Evolutionary conservation across 2,888 invertebrate genomes (phyloP).

Genomic region (Cyaniris semiargus): DNA sequence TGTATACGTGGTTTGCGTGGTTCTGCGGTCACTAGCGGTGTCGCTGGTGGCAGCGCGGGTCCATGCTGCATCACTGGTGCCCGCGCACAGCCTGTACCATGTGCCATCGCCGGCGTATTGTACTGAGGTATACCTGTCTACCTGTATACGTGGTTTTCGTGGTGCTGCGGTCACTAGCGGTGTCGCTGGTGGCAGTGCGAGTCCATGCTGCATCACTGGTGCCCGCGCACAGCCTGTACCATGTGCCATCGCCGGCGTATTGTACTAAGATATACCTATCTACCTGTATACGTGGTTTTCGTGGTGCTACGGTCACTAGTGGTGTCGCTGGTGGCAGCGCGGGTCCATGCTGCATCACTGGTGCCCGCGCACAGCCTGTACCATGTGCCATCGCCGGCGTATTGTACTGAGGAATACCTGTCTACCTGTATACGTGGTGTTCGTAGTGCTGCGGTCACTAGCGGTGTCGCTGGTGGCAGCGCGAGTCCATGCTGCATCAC

Average conservation of each 20-base stretch:
- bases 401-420: slow-evolving; percentile 77
- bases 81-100: too few species aligned
- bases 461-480: too few species aligned
- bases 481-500: too few species aligned
- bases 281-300: slow-evolving; percentile 32
- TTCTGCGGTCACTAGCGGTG: too few species aligned
- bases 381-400: slow-evolving; percentile 75
- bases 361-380: slow-evolving; percentile 73
- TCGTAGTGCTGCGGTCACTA: too few species aligned
- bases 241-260: slow-evolving; percentile 76
- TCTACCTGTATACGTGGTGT: neutral
- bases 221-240: slow-evolving; percentile 73
- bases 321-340: slow-evolving; percentile 78
- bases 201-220: slow-evolving; percentile 74
- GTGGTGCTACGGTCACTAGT: slow-evolving; percentile 60
- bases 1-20: too few species aligned
- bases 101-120: too few species aligned
- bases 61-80: too few species aligned
- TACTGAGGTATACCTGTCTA: too few species aligned
- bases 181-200: slow-evolving; percentile 77
- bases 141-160: too few species aligned
- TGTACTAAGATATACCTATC: slow-evolving; percentile 71
- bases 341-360: slow-evolving; percentile 74
- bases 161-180: slow-evolving; percentile 65
- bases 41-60: too few species aligned